Evolutionary conservation across 1,140 invertebrate genomes (phyloP).

Genomic region (Platyscapa corneri): DNA sequence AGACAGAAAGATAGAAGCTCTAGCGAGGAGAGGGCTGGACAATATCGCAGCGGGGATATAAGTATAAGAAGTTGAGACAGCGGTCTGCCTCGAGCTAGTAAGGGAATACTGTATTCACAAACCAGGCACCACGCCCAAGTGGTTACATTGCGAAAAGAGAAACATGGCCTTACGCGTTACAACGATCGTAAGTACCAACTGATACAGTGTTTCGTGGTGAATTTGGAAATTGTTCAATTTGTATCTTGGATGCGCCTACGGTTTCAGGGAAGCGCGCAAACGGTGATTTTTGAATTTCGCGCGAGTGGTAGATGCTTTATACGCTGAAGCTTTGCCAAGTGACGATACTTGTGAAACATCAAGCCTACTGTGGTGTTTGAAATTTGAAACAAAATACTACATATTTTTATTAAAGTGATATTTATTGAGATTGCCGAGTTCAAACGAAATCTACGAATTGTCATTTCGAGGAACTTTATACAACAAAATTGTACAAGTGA

Average conservation of each 20-base stretch:
- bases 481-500: background rate
- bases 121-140: constrained; percentile 33
- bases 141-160: constrained; percentile 28
- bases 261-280: background rate
- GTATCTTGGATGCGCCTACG: background rate
- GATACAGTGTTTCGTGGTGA: constrained; percentile 12
- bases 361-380: background rate
- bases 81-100: constrained; percentile 60
- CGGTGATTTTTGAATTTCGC: constrained; percentile 33
- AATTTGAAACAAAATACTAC: background rate
- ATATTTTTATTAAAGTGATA: too few species aligned
- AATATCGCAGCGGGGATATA: constrained; percentile 60
- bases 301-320: background rate
- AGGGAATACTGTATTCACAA: constrained; percentile 47
- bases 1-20: background rate
- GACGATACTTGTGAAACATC: background rate
- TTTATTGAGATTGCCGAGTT: too few species aligned
- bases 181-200: constrained; percentile 55
- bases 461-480: too few species aligned
- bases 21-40: constrained; percentile 36
- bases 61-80: constrained; percentile 62
- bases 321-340: background rate
- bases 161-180: constrained; percentile 54
- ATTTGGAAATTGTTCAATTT: background rate
- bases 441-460: too few species aligned